Evolutionary conservation across 2,888 invertebrate species (phyloP), one percentile per base, ranked within the genome.

Genomic region (Yponomeuta malinellus): DNA sequence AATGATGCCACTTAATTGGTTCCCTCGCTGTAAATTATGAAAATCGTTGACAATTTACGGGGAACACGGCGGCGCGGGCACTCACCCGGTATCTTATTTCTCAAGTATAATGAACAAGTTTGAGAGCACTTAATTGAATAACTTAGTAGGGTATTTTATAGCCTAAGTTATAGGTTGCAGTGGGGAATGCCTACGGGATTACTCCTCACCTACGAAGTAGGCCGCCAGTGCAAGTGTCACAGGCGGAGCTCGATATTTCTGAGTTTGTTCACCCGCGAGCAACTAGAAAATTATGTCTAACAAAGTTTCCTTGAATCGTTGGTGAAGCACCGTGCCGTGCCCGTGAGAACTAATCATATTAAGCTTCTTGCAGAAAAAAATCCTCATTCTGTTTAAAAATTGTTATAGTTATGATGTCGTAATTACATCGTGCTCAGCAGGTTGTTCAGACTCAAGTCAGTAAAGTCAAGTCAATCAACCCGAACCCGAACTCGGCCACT

Each of bases 21-120:
- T 73, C 72, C 70, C 71, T 73, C 66, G 68, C 63, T 64, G 75
- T 80, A 79, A 81, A 81, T 85, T 83, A 86, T 83, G 81, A 83
- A 83, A 83, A 85, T 83, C 73, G 78, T 78, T 77, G 76, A 77
- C 78, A 81, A 80, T 82, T 81, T 81, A 79, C 77, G 75, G 76
- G 74, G 72, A 74, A 74, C 73, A 74, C 72, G 71, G 70, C 73
- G 75, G 71, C 73, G 75, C 74, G 72, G 23, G 43, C 43, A 74
- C 71, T 73, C 23, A 48, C 48, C 52, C 52, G 23, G 31, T 48
- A 48, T 72, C 73, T 72, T 71, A 71, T 71, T 63, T 73, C 72
- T 72, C 63, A 71, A 68, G 70, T 73, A 72, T 72, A 71, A 73
- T 72, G 71, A 68, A 71, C 59, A 71, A 74, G 71, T 70, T 70